Conservation (phyloP, 2,113 vertebrate species). For the Megaleporinus macrocephalus region DNA sequence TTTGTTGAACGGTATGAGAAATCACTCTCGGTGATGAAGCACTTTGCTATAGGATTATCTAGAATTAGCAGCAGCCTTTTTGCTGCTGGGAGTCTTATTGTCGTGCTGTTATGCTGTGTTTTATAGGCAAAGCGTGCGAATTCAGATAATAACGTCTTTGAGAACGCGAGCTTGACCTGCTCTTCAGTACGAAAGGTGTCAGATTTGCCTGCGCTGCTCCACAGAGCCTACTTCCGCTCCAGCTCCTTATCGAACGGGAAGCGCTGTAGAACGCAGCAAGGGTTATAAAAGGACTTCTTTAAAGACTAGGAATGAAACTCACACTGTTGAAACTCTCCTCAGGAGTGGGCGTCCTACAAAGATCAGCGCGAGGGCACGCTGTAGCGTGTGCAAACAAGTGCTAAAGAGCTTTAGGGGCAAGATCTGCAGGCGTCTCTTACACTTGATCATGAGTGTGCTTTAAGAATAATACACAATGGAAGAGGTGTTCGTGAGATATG, state of each 20-base stretch:
- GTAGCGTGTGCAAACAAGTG: neutral
- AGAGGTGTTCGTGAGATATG: neutral
- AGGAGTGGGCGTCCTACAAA: neutral
- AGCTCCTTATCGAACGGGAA: neutral
- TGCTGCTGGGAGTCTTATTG: neutral
- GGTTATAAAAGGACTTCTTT: neutral
- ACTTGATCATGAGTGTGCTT: neutral
- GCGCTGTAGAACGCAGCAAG: neutral
- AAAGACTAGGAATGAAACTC: neutral
- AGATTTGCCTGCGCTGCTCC: neutral
- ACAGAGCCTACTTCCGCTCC: too few relatives aligned
- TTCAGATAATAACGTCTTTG: neutral
- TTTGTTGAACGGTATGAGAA: conserved; percentile 13
- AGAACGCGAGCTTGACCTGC: neutral
- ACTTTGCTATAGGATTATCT: neutral
- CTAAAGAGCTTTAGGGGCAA: neutral
- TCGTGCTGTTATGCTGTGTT: neutral
- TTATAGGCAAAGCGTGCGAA: neutral
- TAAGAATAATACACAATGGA: neutral
- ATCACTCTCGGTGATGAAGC: neutral
- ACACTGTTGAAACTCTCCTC: neutral
- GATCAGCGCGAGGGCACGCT: neutral
- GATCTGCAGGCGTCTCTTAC: neutral
- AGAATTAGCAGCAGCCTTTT: neutral
- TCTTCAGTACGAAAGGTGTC: neutral